phyloP scores from a whole-genome alignment of 2,797 vertebrate species.

The Sebastes hubbsi region DNA sequence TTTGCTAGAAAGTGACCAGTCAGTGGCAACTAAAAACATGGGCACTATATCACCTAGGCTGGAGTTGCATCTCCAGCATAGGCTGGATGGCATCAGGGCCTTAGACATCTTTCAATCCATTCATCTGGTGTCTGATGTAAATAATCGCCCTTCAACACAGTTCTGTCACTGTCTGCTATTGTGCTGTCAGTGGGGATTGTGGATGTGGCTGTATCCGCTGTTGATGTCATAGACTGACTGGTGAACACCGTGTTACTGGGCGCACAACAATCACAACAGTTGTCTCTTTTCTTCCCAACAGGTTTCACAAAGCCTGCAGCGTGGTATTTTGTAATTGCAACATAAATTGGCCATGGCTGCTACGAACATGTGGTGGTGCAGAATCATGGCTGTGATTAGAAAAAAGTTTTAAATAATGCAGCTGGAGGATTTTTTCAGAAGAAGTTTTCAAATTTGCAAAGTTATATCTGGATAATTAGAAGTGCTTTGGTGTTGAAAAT shows the following conservation, averaged over 20 bases:
- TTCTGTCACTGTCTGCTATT: conserved; percentile 6
- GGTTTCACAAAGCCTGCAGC: conserved; percentile 1
- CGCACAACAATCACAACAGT: conserved; percentile 12
- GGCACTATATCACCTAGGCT: neutral
- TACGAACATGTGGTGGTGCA: neutral
- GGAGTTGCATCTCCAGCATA: neutral
- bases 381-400: neutral
- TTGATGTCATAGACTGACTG: conserved; percentile 13
- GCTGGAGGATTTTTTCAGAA: neutral
- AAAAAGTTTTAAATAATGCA: neutral
- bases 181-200: conserved; percentile 8
- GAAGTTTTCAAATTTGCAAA: neutral
- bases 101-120: neutral
- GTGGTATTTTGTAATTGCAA: neutral
- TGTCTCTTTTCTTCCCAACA: neutral
- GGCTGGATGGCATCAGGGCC: neutral
- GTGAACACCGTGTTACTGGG: conserved; percentile 12
- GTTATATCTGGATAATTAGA: neutral
- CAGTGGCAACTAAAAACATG: neutral
- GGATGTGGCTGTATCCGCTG: conserved; percentile 19
- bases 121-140: conserved; percentile 6
- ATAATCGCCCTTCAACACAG: conserved; percentile 13
- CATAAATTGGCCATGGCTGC: neutral
- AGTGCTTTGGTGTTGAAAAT: neutral
- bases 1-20: neutral